phyloP scores from a whole-genome alignment of 2,888 invertebrate genomes.

The Eumacrocentrus americanus region DNA sequence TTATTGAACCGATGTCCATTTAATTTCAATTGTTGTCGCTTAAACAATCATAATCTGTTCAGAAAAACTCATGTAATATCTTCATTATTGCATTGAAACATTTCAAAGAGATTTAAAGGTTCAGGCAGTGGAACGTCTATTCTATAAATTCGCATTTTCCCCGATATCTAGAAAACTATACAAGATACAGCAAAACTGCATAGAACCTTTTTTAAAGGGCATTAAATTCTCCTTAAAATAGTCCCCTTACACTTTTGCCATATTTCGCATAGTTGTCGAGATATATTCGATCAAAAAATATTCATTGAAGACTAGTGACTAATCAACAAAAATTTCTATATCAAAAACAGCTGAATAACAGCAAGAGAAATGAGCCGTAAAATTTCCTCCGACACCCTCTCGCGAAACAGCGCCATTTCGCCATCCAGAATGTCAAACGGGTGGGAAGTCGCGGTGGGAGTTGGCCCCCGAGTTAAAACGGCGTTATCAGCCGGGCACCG shows the following conservation, averaged over 20 bases:
- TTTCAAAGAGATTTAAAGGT: not conserved
- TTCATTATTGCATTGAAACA: too few relatives aligned
- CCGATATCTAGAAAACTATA: too few relatives aligned
- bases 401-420: not conserved
- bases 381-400: constrained; percentile 2
- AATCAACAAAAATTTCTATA: not conserved
- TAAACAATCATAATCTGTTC: not conserved
- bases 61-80: not conserved
- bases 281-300: not conserved
- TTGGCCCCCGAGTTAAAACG: constrained; percentile 44
- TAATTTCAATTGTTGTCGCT: not conserved
- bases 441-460: constrained; percentile 24
- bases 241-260: too few relatives aligned
- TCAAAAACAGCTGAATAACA: not conserved
- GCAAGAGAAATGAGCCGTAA: constrained; percentile 20
- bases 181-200: too few relatives aligned
- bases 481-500: constrained; percentile 43
- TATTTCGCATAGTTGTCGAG: too few relatives aligned
- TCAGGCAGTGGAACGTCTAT: too few relatives aligned
- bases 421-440: constrained; percentile 17
- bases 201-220: too few relatives aligned
- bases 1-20: not conserved
- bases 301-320: constrained; percentile 10
- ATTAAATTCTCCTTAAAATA: too few relatives aligned
- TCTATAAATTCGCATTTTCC: too few relatives aligned